These are phyloP conservation scores for Lanius ludovicianus DNA, from an alignment of 2,113 vertebrate species.

Conservation along the genomic window DNA sequence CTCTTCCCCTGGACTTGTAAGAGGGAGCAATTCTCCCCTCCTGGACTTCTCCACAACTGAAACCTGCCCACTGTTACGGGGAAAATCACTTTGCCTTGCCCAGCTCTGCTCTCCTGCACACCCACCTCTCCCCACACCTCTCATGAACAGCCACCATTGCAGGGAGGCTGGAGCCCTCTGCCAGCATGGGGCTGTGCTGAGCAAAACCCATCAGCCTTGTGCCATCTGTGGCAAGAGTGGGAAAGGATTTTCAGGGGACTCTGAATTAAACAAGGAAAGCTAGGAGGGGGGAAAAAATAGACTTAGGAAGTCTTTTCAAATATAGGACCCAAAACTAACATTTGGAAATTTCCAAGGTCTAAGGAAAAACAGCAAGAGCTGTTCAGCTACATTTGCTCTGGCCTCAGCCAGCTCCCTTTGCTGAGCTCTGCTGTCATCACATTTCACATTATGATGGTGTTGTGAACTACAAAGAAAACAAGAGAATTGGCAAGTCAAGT, in stretches of 20 bases:
- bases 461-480: slow-evolving; percentile 58
- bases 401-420: slow-evolving; percentile 30
- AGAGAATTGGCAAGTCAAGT: slow-evolving; percentile 40
- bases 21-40: neutral
- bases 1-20: neutral
- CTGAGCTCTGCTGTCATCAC: slow-evolving; percentile 51
- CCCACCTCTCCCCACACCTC: neutral
- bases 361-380: slow-evolving; percentile 31
- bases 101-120: neutral
- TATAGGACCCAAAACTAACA: slow-evolving; percentile 28
- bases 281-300: neutral
- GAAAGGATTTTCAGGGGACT: neutral
- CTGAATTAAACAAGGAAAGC: neutral
- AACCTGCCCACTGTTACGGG: neutral
- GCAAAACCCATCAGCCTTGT: neutral
- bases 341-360: slow-evolving; percentile 44
- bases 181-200: neutral
- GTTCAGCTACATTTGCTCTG: slow-evolving; percentile 51
- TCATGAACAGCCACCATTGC: neutral
- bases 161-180: neutral
- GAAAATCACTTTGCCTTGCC: neutral
- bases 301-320: slow-evolving; percentile 39
- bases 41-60: neutral
- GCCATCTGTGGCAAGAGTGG: neutral
- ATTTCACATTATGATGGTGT: slow-evolving; percentile 52